Evolutionary conservation across 64 coral and sea anemone genomes (phyloP).

Genomic region (Pachyseris speciosa): DNA sequence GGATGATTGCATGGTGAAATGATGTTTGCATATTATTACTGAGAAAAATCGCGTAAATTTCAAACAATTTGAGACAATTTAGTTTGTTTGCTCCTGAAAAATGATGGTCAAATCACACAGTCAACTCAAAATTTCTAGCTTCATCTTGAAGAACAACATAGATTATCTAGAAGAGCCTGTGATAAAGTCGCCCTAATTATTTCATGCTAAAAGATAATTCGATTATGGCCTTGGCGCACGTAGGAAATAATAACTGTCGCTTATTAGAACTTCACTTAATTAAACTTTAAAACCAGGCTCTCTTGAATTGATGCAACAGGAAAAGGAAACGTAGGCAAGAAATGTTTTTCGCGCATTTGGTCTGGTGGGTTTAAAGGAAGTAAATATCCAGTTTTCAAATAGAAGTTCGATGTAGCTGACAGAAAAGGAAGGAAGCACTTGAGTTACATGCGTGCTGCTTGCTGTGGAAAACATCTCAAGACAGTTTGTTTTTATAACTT

Average conservation of each 20-base stretch:
- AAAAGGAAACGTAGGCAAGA: background rate
- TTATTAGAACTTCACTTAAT: slow-evolving; percentile 25
- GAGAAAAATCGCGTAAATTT: background rate
- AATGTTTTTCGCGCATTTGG: background rate
- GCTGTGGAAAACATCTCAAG: background rate
- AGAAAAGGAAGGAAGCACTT: slow-evolving; percentile 5
- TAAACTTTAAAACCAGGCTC: slow-evolving; percentile 16
- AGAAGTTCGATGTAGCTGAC: background rate
- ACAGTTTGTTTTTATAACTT: slow-evolving; percentile 2
- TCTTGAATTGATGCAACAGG: background rate
- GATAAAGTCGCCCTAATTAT: slow-evolving; percentile 33
- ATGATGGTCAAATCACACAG: background rate
- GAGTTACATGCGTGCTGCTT: background rate
- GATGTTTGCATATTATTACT: background rate
- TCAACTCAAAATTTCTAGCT: background rate
- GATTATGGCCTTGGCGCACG: background rate
- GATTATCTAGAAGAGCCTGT: background rate
- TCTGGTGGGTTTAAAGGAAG: background rate
- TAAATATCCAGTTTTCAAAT: background rate
- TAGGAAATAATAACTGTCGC: slow-evolving; percentile 6
- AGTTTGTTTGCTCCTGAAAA: background rate
- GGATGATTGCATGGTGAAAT: background rate
- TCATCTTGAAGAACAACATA: background rate
- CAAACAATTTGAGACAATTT: background rate
- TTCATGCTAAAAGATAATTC: slow-evolving; percentile 6